Evolutionary conservation across 2,113 vertebrate species (phyloP).

Genomic region (Lichenostomus cassidix): DNA sequence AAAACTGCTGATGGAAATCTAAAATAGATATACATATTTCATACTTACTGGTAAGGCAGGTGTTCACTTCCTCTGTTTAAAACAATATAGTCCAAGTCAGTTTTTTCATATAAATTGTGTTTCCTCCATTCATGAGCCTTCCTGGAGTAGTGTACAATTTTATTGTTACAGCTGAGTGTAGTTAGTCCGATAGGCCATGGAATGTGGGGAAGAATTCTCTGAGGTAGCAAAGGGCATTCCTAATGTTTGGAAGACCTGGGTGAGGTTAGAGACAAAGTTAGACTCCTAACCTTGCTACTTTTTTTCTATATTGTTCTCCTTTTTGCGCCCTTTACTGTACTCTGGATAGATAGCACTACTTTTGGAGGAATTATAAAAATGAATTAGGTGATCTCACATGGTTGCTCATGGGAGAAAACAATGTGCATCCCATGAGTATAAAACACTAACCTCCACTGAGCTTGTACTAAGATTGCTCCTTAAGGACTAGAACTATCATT

Average conservation of each 20-base stretch:
- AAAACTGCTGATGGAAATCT: neutral
- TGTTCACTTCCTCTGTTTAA: neutral
- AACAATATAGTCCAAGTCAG: neutral
- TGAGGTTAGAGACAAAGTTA: neutral
- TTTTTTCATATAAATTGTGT: neutral
- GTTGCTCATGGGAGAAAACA: neutral
- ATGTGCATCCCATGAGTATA: fast-evolving
- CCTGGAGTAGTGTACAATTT: neutral
- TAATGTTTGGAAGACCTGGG: neutral
- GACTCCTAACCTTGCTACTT: neutral
- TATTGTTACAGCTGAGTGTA: neutral
- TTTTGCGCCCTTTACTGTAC: neutral
- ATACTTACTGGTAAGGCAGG: neutral
- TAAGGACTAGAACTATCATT: neutral
- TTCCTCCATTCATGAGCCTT: neutral
- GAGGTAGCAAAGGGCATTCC: neutral
- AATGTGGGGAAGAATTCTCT: neutral
- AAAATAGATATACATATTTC: neutral
- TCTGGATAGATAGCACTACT: neutral
- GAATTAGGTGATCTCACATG: fast-evolving
- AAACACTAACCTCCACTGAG: neutral
- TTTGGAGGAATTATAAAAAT: neutral
- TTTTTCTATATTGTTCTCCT: neutral
- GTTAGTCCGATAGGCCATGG: neutral
- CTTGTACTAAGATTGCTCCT: neutral